Conservation (phyloP, 2,888 invertebrate species). For the Tigriopus californicus region DNA sequence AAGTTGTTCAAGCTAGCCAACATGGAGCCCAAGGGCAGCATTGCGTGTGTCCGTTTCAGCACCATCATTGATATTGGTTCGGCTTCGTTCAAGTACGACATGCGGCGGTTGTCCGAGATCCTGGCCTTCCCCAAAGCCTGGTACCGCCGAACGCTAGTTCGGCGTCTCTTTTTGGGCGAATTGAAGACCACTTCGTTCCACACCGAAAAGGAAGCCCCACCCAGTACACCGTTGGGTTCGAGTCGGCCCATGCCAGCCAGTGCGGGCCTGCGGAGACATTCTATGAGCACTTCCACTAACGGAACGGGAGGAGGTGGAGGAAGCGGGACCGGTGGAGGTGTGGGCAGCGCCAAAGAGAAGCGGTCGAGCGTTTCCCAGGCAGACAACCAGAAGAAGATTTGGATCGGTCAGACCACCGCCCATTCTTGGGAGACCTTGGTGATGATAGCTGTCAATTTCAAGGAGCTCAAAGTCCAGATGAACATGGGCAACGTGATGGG, state of each 20-base stretch:
- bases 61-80: constrained; percentile 88
- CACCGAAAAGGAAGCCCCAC: neutral
- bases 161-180: constrained; percentile 81
- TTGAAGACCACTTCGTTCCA: constrained; percentile 36
- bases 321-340: neutral
- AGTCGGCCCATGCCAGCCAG: neutral
- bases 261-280: neutral
- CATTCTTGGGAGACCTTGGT: constrained; percentile 87
- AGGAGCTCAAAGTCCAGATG: constrained; percentile 87
- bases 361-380: neutral
- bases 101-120: constrained; percentile 89
- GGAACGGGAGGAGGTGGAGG: neutral
- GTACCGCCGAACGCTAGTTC: constrained; percentile 84
- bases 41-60: constrained; percentile 25
- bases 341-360: constrained; percentile 5
- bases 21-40: neutral
- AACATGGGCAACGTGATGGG: constrained; percentile 99
- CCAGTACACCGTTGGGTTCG: too few species aligned
- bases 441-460: constrained; percentile 85
- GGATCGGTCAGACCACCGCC: constrained; percentile 27
- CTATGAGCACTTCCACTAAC: neutral
- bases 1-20: neutral
- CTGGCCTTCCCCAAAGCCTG: constrained; percentile 95
- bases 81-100: constrained; percentile 93
- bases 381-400: constrained; percentile 13